Evolutionary conservation across 2,113 vertebrate species (phyloP).

Genomic region (Shinisaurus crocodilurus): DNA sequence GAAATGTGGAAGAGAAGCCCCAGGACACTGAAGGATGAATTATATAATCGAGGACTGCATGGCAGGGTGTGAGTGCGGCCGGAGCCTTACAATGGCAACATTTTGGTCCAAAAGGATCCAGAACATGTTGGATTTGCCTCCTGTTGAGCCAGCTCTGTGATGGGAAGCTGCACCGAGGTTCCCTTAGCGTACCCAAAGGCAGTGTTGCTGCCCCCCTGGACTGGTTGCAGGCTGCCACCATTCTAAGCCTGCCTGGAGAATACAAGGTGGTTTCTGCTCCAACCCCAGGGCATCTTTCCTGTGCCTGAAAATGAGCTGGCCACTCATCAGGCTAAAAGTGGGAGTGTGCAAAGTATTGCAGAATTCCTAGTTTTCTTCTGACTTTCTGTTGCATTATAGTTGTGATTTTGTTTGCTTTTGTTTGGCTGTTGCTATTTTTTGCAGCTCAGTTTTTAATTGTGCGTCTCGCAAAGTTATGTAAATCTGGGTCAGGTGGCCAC

Average conservation of each 20-base stretch:
- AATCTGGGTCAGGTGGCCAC: no score
- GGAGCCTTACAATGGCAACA: background rate
- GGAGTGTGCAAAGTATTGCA: no score
- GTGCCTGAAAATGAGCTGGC: no score
- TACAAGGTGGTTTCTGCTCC: no score
- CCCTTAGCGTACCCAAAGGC: background rate
- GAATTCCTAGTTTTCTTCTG: background rate
- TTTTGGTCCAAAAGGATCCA: background rate
- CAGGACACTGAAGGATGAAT: background rate
- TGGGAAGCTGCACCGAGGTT: background rate
- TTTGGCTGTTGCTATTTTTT: no score
- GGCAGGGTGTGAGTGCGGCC: background rate
- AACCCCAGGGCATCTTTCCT: no score
- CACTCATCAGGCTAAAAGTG: no score
- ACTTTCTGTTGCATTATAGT: no score
- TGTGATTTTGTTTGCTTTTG: no score
- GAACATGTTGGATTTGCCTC: background rate
- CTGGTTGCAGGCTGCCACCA: background rate
- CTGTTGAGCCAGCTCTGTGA: background rate
- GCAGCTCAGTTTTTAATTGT: no score
- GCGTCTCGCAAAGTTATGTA: no score
- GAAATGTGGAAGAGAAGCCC: no score
- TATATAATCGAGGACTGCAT: background rate
- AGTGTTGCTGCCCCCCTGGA: background rate
- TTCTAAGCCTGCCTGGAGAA: background rate